Evolutionary conservation across 92 coral and sea anemone species (phyloP).

Genomic region (Hydrozoanthus gracilis): DNA sequence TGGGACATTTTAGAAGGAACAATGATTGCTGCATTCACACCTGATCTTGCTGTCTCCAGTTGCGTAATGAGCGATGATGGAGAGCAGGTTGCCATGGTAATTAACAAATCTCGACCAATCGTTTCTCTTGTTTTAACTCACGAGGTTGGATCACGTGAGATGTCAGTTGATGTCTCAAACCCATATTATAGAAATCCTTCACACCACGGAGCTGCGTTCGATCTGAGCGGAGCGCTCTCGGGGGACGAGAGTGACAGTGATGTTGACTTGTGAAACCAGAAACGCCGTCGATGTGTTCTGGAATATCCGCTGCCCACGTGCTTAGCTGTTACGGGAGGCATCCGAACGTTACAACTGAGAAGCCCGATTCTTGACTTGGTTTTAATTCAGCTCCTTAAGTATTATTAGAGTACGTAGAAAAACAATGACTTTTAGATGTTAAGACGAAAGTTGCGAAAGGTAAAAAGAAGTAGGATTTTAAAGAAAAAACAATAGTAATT

Average conservation of each 20-base stretch:
- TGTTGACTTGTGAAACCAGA: neutral
- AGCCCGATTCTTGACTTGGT: too few relatives aligned
- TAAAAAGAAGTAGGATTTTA: too few relatives aligned
- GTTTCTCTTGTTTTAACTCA: conserved; percentile 89
- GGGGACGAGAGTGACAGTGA: conserved; percentile 90
- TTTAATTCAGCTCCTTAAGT: too few relatives aligned
- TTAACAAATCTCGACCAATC: conserved; percentile 94
- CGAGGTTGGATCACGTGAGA: conserved; percentile 89
- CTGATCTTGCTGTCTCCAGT: conserved; percentile 96
- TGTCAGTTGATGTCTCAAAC: conserved; percentile 95
- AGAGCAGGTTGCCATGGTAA: conserved; percentile 95
- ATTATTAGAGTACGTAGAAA: too few relatives aligned
- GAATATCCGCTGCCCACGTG: neutral
- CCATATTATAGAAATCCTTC: conserved; percentile 93
- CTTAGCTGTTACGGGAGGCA: neutral
- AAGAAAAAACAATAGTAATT: too few relatives aligned
- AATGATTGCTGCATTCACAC: conserved; percentile 88
- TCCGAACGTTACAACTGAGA: too few relatives aligned
- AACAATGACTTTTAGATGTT: too few relatives aligned
- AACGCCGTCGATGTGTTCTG: neutral
- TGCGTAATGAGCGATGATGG: conserved; percentile 97
- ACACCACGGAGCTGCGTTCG: conserved; percentile 97
- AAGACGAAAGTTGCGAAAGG: too few relatives aligned
- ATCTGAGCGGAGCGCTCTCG: conserved; percentile 80
- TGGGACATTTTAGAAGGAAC: conserved; percentile 88